phyloP scores from a whole-genome alignment of 2,888 invertebrate species.

The Ophion ventricosus region DNA sequence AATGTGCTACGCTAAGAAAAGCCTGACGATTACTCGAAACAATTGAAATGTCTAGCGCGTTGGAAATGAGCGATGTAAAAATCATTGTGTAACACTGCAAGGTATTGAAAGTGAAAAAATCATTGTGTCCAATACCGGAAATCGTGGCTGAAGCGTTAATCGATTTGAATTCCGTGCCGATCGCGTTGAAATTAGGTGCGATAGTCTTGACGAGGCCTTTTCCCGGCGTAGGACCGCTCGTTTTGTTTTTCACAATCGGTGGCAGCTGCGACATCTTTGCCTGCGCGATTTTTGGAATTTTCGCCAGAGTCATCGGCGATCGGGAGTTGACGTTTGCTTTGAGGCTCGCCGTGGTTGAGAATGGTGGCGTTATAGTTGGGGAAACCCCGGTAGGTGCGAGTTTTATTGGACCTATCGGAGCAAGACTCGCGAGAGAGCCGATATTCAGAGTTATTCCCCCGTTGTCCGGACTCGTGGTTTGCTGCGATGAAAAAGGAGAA shows the following conservation, averaged over 20 bases:
- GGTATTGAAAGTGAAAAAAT: neutral
- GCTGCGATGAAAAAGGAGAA: conserved; percentile 52
- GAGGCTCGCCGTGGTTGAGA: neutral
- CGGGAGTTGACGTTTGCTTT: conserved; percentile 43
- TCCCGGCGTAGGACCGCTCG: conserved; percentile 71
- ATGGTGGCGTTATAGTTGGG: conserved; percentile 56
- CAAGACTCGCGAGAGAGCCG: conserved; percentile 82
- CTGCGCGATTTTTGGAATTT: conserved; percentile 74
- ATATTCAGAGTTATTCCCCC: conserved; percentile 82
- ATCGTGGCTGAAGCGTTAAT: conserved; percentile 15
- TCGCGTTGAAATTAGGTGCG: conserved; percentile 72
- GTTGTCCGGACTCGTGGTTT: conserved; percentile 71
- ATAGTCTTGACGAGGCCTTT: conserved; percentile 75
- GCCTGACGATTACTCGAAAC: too few relatives aligned
- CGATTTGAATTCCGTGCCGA: conserved; percentile 69
- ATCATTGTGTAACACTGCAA: too few relatives aligned
- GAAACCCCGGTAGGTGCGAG: conserved; percentile 74
- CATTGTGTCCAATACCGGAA: conserved; percentile 27
- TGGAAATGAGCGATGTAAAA: too few relatives aligned
- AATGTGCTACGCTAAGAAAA: neutral
- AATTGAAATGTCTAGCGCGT: too few relatives aligned
- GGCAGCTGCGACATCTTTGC: conserved; percentile 66
- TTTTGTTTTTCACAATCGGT: conserved; percentile 75
- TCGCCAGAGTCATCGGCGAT: conserved; percentile 64
- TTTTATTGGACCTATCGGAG: conserved; percentile 81